Evolutionary conservation across 2,888 invertebrate species (phyloP).

Genomic region (Acleris emargana): DNA sequence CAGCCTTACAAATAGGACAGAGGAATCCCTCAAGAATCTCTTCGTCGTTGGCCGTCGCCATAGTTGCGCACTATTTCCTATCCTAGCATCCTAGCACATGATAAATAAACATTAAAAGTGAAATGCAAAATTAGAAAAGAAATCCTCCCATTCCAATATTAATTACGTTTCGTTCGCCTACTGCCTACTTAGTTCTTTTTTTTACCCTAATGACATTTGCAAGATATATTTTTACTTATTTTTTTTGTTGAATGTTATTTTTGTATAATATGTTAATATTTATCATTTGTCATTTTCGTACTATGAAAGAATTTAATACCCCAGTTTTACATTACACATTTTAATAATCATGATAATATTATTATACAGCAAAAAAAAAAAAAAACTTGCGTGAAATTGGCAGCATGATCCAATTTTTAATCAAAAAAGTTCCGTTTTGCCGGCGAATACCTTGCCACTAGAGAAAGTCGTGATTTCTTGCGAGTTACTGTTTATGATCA

Average conservation of each 20-base stretch:
- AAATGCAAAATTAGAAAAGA: conserved; percentile 30
- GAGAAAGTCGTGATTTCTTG: too few species aligned
- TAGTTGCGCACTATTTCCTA: conserved; percentile 47
- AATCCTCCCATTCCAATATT: conserved; percentile 39
- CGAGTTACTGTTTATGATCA: too few species aligned
- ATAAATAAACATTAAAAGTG: conserved; percentile 35
- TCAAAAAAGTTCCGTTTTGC: too few species aligned
- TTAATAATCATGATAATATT: too few species aligned
- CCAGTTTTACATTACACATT: too few species aligned
- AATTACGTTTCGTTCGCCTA: conserved; percentile 26
- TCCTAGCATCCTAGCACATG: conserved; percentile 45
- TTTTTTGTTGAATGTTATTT: background rate
- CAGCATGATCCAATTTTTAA: too few species aligned
- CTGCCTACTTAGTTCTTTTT: too few species aligned
- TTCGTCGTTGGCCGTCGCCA: conserved; percentile 77
- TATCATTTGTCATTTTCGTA: background rate
- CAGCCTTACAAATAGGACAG: conserved; percentile 97
- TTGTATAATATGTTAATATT: background rate
- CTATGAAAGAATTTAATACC: background rate
- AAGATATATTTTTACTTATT: background rate
- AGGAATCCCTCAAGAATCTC: conserved; percentile 95
- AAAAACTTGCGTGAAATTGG: too few species aligned
- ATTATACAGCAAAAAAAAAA: too few species aligned
- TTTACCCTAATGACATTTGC: background rate
- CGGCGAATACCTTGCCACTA: too few species aligned